A percentile compares a stretch with the other conserved stretches of the same genome.
Evolutionary conservation across 2,113 vertebrate species (phyloP).

Genomic region (Melospiza melodia): DNA sequence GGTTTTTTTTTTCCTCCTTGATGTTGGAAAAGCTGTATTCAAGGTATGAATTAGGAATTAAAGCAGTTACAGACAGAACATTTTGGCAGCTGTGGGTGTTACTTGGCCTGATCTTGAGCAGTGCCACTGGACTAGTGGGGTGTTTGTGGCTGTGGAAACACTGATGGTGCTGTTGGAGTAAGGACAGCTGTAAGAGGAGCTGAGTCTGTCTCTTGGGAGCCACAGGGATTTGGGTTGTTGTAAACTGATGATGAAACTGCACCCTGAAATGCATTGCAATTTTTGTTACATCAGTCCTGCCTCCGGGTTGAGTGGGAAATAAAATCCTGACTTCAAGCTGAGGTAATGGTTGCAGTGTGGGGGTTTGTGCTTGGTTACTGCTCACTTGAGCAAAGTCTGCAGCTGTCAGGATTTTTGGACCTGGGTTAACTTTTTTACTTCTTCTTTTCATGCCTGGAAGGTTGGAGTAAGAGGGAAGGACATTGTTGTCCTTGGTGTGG

Average conservation of each 20-base stretch:
- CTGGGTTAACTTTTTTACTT: neutral
- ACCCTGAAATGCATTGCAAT: neutral
- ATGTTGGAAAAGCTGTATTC: neutral
- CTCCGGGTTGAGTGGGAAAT: neutral
- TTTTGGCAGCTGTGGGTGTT: neutral
- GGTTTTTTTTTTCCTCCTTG: accelerated
- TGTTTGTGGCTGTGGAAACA: neutral
- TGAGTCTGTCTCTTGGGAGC: neutral
- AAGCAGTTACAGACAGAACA: neutral
- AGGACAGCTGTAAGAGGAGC: neutral
- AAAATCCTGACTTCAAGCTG: neutral
- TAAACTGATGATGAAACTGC: neutral
- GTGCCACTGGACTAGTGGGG: neutral
- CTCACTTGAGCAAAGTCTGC: neutral
- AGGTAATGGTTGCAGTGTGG: neutral
- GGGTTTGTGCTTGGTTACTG: neutral
- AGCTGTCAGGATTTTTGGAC: accelerated
- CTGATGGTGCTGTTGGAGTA: neutral
- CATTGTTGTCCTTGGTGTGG: conserved; percentile 87
- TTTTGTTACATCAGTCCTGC: neutral
- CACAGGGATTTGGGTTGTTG: neutral
- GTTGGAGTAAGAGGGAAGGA: conserved; percentile 86
- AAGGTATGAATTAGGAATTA: neutral
- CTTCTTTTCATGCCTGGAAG: conserved; percentile 31
- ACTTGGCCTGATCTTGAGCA: neutral